Evolutionary conservation across 2,888 invertebrate genomes (phyloP), one percentile per base, ranked within the genome.

Genomic region (Rutpela maculata): DNA sequence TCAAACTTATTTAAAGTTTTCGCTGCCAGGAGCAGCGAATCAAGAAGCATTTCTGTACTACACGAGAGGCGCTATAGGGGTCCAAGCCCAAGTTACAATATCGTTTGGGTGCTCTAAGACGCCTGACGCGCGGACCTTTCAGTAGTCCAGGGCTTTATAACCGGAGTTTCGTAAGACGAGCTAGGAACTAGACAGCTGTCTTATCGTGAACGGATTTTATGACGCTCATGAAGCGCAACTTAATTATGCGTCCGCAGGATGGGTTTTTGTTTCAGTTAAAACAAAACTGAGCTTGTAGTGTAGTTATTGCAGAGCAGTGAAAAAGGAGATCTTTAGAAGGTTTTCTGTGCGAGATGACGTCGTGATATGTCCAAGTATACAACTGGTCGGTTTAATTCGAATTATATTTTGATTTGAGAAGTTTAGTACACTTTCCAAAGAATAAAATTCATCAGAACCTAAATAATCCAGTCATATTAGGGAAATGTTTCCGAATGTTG

Each of bases 171-270:
- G 70, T 78, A 78, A 79, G 79, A 79, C 65, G 66, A 66, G 81
- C 75, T 59, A 78, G 74, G 73, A 74, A 76, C 80, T 67, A 81
- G 81, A 83, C 83, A 83, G 83, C 83, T 83, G 83, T 83, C 83
- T 83, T 83, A 83, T 83, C 83, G 78, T 9, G 59, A 75, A 67
- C 60, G 77, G 62, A 71, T 75, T 76, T 71, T 74, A 73, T 71
- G 68, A 55, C 66, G 66, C 66, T 67, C 79, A 75, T 76, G 78
- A 70, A 71, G 43, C 18, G 74, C 78, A 76, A 81, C 78, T 80
- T 82, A 82, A 82, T 82, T 82, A 82, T 78, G 77, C 79, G 79
- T 75, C 68, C 65, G 66, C 77, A 68, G 18, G 55, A 68, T 56
- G 50, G 50, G 19, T 65, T 62, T 62, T 62, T 62, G n/a, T 62